Base-by-base conservation (phyloP, 2,888 invertebrate species). In the Microplitis manilae region DNA sequence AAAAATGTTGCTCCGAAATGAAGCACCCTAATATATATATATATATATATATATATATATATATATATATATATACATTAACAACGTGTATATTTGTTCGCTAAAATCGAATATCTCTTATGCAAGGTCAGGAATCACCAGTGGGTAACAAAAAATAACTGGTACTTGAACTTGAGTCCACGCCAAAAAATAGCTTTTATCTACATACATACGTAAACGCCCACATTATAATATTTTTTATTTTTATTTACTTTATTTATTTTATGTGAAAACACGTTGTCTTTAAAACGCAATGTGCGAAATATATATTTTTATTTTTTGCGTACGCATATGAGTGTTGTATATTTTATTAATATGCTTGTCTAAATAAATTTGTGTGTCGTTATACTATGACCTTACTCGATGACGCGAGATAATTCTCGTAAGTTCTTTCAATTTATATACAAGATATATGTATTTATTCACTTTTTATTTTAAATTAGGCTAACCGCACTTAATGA, bases 121-220 rank as follows among this genome's bases (percentile, higher is more conserved):
- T 20, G 77, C 79, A 70, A 79, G 79, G 79, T 79, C 79, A 79
- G 79, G 79, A 77, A 75, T 75, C 65, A 73, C 65, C 73, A 68
- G 73, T 68, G 64, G 64, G 61, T 15, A 68, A 77, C 64, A 61
- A 68, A 73, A 68, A 73, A 73, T 67, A 74, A 50, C 68, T 60
- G 68, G 60, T 73, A 76, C 77, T 79, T 79, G 81, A 81, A 79
- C 81, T 79, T 81, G 80, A 81, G 78, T 77, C 73, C 41, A 73
- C 69, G 81, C 79, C 77, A 77, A 75, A 71, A 79, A 78, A 76
- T 73, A 78, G 77, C 67, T 80, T 77, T 80, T 79, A 79, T 80
- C 73, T 75, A 70, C 59, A 70, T 75, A 60, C 59, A 70, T 13
- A 70, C 30, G 59, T 38, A 70, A 72, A 75, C 79, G 75, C 72